Conservation (phyloP, 2,113 vertebrate genomes). For the Ardeotis arabs region DNA sequence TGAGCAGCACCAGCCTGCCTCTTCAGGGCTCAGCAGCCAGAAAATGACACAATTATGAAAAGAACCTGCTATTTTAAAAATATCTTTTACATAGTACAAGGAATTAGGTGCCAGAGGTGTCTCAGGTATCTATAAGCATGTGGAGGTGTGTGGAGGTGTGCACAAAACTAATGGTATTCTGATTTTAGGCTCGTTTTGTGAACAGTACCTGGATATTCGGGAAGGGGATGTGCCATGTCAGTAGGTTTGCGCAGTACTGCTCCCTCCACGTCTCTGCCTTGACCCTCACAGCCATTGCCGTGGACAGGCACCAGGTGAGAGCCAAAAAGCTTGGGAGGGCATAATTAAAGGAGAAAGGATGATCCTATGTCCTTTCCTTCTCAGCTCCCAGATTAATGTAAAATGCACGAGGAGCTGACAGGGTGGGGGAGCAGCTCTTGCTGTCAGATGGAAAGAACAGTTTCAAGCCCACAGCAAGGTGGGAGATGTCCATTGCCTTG, state of each 20-base stretch:
- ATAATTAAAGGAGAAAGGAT: neutral
- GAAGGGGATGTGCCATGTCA: constrained; percentile 92
- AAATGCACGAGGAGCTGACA: neutral
- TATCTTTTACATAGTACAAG: neutral
- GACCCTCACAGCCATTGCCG: constrained; percentile 90
- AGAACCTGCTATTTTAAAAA: neutral
- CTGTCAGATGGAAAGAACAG: neutral
- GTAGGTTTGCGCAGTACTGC: constrained; percentile 94
- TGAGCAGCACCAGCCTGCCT: neutral
- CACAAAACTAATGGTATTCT: neutral
- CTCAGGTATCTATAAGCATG: neutral
- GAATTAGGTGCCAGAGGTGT: neutral
- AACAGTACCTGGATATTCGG: constrained; percentile 95
- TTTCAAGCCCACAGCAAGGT: neutral
- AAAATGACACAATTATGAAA: neutral
- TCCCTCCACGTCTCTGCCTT: constrained; percentile 92
- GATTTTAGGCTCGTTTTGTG: constrained; percentile 88
- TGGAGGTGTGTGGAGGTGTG: neutral
- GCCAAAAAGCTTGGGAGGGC: neutral
- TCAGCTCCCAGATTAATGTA: neutral
- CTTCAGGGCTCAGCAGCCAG: neutral
- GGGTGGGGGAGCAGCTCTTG: neutral
- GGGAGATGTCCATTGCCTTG: neutral
- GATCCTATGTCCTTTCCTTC: neutral
- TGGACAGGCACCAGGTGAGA: constrained; percentile 93